Evolutionary conservation across 2,113 vertebrate genomes (phyloP).

Genomic region (Mola mola): DNA sequence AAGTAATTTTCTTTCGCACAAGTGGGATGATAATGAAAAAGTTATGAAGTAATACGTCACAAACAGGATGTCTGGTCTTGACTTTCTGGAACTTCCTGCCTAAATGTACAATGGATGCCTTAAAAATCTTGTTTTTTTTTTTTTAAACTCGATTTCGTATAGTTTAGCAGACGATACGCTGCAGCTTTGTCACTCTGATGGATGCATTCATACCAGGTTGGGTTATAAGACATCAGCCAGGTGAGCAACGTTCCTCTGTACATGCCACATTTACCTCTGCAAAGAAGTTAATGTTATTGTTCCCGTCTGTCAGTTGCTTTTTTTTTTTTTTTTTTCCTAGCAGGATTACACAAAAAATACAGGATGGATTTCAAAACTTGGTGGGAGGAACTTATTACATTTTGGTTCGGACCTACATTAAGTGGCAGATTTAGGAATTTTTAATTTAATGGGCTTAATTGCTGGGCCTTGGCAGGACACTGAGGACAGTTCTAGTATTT

Average conservation of each 20-base stretch:
- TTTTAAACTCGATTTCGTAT: background rate
- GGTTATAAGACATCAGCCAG: background rate
- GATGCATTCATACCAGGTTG: background rate
- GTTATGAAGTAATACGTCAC: constrained; percentile 1
- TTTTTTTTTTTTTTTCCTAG: background rate
- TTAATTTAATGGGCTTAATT: too few relatives aligned
- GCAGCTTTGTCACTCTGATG: background rate
- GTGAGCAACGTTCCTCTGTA: background rate
- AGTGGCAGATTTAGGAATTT: too few relatives aligned
- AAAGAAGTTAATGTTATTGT: too few relatives aligned
- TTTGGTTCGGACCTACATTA: too few relatives aligned
- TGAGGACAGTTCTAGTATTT: too few relatives aligned
- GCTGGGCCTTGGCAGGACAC: too few relatives aligned
- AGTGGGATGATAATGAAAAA: background rate
- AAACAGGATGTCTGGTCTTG: background rate
- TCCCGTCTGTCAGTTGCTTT: too few relatives aligned
- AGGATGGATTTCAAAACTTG: too few relatives aligned
- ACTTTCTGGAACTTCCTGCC: background rate
- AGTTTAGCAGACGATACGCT: background rate
- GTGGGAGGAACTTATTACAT: too few relatives aligned
- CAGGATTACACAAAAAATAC: too few relatives aligned
- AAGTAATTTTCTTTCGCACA: background rate
- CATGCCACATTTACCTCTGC: too few relatives aligned
- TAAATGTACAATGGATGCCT: background rate
- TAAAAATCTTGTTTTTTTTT: background rate